Evolutionary conservation across 2,113 vertebrate genomes (phyloP).

Genomic region (Pogonocichla stellata): DNA sequence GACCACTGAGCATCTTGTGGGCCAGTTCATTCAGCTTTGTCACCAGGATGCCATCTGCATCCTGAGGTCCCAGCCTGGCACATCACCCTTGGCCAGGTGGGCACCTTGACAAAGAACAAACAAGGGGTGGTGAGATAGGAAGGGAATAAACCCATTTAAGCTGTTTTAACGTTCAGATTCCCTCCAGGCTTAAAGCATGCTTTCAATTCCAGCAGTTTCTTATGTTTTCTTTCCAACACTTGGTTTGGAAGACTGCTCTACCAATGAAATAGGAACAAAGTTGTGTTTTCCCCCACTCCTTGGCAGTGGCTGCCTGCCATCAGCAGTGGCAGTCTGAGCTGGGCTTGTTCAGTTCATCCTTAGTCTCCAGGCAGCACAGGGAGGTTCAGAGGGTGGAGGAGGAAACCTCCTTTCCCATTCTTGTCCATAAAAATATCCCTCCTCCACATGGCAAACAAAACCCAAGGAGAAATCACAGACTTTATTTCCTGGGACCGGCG

Average conservation of each 20-base stretch:
- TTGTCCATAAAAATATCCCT: neutral
- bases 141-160: neutral
- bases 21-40: fast-evolving
- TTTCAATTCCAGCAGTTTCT: neutral
- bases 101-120: neutral
- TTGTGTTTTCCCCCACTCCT: neutral
- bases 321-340: neutral
- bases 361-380: neutral
- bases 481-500: neutral
- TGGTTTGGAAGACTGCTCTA: neutral
- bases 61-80: neutral
- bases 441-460: neutral
- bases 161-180: neutral
- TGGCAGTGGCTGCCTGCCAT: neutral
- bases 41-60: neutral
- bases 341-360: neutral
- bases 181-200: neutral
- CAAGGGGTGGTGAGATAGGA: neutral
- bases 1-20: neutral
- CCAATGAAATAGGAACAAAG: neutral
- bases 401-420: neutral
- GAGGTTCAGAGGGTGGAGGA: neutral
- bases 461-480: neutral
- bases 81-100: neutral
- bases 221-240: neutral